These are phyloP conservation scores for Uropetala carovei DNA, from an alignment of 2,888 invertebrate species.

Conservation along the genomic window DNA sequence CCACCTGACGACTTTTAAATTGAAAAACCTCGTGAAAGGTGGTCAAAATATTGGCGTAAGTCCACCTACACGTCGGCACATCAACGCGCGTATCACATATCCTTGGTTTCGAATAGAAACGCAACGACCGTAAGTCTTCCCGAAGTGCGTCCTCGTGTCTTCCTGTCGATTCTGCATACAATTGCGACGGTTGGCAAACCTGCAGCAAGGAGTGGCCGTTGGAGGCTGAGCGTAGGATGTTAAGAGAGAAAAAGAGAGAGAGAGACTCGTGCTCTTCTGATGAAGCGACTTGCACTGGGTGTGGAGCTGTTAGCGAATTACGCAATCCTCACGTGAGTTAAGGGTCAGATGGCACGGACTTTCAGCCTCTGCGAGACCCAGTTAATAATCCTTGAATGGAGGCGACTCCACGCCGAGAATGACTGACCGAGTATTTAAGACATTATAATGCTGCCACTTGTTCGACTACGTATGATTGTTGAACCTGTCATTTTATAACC, in stretches of 20 bases:
- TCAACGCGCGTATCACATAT: too few species aligned
- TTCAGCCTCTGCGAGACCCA: constrained; percentile 4
- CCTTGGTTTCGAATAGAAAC: too few species aligned
- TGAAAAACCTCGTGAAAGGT: too few species aligned
- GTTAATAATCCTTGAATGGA: constrained; percentile 28
- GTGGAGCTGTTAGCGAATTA: background rate
- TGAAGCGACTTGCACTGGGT: background rate
- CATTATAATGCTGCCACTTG: background rate
- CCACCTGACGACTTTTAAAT: too few species aligned
- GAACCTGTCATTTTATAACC: background rate
- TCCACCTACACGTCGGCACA: too few species aligned
- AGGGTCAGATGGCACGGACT: constrained; percentile 7
- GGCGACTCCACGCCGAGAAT: background rate
- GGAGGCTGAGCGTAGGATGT: background rate
- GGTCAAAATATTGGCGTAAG: too few species aligned
- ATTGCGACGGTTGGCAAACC: background rate
- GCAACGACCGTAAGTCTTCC: too few species aligned
- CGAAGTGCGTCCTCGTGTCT: too few species aligned
- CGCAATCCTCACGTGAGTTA: background rate
- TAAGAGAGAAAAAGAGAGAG: background rate
- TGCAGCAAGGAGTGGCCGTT: background rate
- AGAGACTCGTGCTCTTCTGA: background rate
- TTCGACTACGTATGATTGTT: background rate
- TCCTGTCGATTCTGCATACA: background rate
- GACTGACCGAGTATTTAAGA: background rate